Evolutionary conservation across 2,888 invertebrate genomes (phyloP).

Genomic region (Drosophila lutescens): DNA sequence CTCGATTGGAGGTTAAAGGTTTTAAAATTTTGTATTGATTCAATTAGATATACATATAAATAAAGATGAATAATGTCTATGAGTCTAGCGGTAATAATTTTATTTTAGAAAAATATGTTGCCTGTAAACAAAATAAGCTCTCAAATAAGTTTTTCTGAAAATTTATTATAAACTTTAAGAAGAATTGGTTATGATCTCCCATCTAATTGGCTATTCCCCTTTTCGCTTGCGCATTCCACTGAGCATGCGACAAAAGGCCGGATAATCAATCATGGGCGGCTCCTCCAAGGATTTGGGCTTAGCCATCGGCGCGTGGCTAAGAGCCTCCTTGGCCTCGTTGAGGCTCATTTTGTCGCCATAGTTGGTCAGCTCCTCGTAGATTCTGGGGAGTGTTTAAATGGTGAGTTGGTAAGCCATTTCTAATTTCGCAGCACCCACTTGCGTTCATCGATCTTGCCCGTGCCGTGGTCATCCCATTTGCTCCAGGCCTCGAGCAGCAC

Average conservation of each 20-base stretch:
- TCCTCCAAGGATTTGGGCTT: constrained; percentile 85
- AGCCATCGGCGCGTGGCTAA: constrained; percentile 87
- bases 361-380: constrained; percentile 88
- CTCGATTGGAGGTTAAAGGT: too few relatives aligned
- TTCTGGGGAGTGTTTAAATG: constrained; percentile 82
- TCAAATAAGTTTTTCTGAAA: background rate
- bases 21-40: too few relatives aligned
- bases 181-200: background rate
- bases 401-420: background rate
- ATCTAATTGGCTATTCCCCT: constrained; percentile 21
- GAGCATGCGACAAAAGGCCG: constrained; percentile 87
- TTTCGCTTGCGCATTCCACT: constrained; percentile 86
- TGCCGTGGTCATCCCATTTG: constrained; percentile 87
- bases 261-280: constrained; percentile 87
- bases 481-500: constrained; percentile 87
- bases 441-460: constrained; percentile 87
- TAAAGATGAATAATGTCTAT: too few relatives aligned
- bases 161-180: background rate
- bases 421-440: constrained; percentile 83
- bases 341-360: constrained; percentile 88
- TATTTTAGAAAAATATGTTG: too few relatives aligned
- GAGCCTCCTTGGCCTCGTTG: constrained; percentile 87
- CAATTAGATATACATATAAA: too few relatives aligned
- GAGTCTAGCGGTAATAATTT: too few relatives aligned
- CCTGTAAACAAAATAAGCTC: too few relatives aligned